Conservation (phyloP, 2,888 invertebrate species). For the Synanthedon andrenaeformis region DNA sequence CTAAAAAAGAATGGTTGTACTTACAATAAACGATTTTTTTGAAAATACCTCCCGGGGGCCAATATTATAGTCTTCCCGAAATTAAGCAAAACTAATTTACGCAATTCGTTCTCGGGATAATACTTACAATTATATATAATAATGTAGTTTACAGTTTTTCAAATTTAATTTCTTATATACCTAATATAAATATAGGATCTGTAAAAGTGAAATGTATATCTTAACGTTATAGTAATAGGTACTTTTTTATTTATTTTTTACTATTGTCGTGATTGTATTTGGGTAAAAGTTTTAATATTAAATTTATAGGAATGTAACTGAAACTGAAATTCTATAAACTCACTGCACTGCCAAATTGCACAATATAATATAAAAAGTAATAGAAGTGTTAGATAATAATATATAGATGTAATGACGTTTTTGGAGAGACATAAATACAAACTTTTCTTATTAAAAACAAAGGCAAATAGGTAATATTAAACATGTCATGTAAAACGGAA, state of each 20-base stretch:
- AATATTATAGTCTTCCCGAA: constrained; percentile 43
- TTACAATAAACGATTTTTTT: background rate
- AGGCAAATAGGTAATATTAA: background rate
- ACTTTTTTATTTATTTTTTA: background rate
- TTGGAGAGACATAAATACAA: background rate
- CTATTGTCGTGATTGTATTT: background rate
- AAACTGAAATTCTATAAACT: background rate
- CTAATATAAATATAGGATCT: constrained; percentile 7
- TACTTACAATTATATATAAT: background rate
- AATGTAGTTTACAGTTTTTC: background rate
- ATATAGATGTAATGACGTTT: background rate
- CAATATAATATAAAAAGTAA: background rate
- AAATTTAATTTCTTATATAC: constrained; percentile 22
- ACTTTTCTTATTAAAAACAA: background rate
- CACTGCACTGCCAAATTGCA: constrained; percentile 1
- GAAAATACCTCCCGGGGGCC: constrained; percentile 34
- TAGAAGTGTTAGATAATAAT: background rate
- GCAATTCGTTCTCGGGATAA: constrained; percentile 8
- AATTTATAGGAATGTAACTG: background rate
- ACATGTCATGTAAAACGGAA: background rate
- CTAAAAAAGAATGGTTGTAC: background rate
- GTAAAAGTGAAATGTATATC: background rate
- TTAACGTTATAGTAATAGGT: background rate
- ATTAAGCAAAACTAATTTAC: constrained; percentile 8
- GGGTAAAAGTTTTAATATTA: background rate